Evolutionary conservation across 2,797 vertebrate species (phyloP).

Genomic region (Avahi laniger): DNA sequence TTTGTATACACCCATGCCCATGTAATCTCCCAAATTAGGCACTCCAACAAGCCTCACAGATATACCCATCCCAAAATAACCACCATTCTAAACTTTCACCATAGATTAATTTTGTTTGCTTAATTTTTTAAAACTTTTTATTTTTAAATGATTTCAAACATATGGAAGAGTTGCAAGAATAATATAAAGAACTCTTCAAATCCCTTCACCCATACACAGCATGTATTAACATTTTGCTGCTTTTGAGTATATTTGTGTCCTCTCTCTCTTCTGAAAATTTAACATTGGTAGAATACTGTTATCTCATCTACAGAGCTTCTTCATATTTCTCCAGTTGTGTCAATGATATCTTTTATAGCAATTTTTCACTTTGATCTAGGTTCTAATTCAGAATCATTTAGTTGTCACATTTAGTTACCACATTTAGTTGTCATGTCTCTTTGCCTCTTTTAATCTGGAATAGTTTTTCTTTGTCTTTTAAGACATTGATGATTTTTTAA

Average conservation of each 20-base stretch:
- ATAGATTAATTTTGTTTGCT: not conserved
- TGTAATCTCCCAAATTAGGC: not conserved
- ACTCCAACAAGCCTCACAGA: not conserved
- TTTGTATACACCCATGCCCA: not conserved
- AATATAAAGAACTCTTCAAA: not conserved
- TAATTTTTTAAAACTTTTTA: not conserved
- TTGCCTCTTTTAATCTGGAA: slow-evolving; percentile 12
- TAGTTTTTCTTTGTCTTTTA: slow-evolving; percentile 40
- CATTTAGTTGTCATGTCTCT: slow-evolving; percentile 44
- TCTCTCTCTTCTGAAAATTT: not conserved
- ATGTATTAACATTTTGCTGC: not conserved
- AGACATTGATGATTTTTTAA: slow-evolving; percentile 20
- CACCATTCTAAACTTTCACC: not conserved
- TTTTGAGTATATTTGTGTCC: not conserved
- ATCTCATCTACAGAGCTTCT: not conserved
- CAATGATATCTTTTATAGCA: not conserved
- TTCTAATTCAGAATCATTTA: not conserved
- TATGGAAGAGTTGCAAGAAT: slow-evolving; percentile 9
- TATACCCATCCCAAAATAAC: not conserved
- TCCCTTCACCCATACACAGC: not conserved
- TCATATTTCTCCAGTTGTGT: not conserved
- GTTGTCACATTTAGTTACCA: not conserved
- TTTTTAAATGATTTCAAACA: slow-evolving; percentile 20
- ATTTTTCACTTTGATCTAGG: not conserved
- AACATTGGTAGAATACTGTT: not conserved